A percentile compares a stretch with the other conserved stretches of the same genome.
Evolutionary conservation across 2,797 vertebrate genomes (phyloP).

Genomic region (Chaetodon trifasciatus): DNA sequence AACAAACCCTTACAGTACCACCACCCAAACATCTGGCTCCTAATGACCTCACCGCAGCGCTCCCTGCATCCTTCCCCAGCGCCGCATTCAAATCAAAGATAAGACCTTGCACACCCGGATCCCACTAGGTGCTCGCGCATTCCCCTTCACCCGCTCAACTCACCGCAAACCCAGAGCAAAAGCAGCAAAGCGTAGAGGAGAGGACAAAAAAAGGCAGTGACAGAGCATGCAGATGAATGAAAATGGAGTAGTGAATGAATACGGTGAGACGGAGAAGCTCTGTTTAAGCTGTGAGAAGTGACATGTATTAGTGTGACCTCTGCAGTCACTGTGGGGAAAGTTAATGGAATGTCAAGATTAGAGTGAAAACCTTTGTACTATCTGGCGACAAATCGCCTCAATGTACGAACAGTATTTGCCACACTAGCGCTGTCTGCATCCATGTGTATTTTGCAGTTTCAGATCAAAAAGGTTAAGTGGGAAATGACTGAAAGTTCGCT

Average conservation of each 20-base stretch:
- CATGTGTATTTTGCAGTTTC: background rate
- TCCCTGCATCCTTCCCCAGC: conserved; percentile 18
- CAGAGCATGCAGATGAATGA: conserved; percentile 68
- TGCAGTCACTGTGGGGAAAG: conserved; percentile 27
- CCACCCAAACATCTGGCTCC: conserved; percentile 65
- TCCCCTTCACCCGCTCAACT: conserved; percentile 25
- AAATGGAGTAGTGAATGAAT: conserved; percentile 36
- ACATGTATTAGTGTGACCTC: conserved; percentile 5
- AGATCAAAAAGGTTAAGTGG: background rate
- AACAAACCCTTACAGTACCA: conserved; percentile 53
- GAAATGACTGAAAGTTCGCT: background rate
- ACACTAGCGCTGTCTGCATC: background rate
- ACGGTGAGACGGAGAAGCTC: conserved; percentile 22
- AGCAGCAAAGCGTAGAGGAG: conserved; percentile 49
- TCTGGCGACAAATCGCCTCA: background rate
- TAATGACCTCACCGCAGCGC: conserved; percentile 61
- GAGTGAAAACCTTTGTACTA: conserved; percentile 4
- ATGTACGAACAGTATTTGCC: background rate
- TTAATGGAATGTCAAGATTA: conserved; percentile 33
- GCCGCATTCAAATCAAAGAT: conserved; percentile 43
- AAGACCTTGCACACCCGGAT: conserved; percentile 26
- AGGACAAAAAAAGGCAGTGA: conserved; percentile 58
- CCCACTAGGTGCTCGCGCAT: conserved; percentile 29
- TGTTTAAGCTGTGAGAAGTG: conserved; percentile 24
- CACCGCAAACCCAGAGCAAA: conserved; percentile 42